Evolutionary conservation across 1,140 invertebrate genomes (phyloP), one percentile per base, ranked within the genome.

Genomic region (Eupristina koningsbergeri): DNA sequence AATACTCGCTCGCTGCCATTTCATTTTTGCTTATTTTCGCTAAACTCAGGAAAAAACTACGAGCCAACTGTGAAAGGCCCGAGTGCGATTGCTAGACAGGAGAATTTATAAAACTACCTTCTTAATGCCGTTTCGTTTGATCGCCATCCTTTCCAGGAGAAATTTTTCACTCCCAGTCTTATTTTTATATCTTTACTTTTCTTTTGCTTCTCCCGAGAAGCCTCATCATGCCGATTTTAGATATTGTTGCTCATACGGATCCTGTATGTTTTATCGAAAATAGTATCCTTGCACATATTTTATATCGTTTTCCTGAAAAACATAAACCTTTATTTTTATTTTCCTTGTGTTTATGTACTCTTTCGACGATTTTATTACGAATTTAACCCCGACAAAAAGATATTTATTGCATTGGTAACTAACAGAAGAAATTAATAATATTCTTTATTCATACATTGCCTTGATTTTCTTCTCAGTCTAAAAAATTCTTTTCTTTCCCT

Each of bases 31-130:
- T 9, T 41, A 11, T 69, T 80, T 47, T 67, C 39, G 5, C 50
- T 50, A 26, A n/a, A 17, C 79, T n/a, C 45, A 34, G 34, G 13
- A 58, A 36, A 58, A 80, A 71, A 73, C 58, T 64, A 15, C 76
- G 36, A 58, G 41, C 0, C 6, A 69, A 39, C 31, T 22, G 19
- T 31, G 64, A 69, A 41, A 71, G 36, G 67, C 36, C 41, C 3
- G 67, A 71, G 67, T 41, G 67, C 67, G 67, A 71, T 71, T 71
- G 0, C 67, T n/a, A 41, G 67, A 71, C 15, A 17, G 31, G 15
- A 45, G 6, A 80, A 80, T 73, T 80, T 73, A 80, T 73, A 80
- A 80, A 80, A 73, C 79, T 71, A 80, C 45, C 67, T 53, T 53
- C 61, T 80, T 50, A 41, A 69, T 47, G 75, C 75, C 53, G 17